Conservation (phyloP, 2,113 vertebrate genomes). For the Entomyzon cyanotis region DNA sequence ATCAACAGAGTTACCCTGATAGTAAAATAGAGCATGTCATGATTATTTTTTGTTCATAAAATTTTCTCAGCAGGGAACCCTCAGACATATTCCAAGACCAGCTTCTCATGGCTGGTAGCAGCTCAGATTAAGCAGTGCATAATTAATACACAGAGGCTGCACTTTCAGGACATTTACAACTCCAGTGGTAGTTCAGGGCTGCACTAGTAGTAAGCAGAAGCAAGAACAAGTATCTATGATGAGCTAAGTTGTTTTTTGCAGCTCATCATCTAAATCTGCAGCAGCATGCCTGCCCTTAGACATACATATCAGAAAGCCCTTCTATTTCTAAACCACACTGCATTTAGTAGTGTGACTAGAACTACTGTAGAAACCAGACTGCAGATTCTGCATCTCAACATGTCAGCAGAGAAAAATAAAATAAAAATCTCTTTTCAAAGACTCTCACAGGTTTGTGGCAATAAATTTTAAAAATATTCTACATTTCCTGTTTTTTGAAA, state of each 20-base stretch:
- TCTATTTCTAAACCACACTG: not conserved
- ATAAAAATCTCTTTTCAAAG: not conserved
- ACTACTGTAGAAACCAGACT: not conserved
- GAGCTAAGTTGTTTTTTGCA: not conserved
- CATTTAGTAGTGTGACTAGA: not conserved
- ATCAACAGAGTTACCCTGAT: not conserved
- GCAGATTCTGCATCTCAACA: not conserved
- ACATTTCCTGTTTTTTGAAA: slow-evolving; percentile 16
- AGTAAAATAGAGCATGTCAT: not conserved
- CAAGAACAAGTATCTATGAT: not conserved
- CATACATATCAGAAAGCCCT: not conserved
- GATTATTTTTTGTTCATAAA: not conserved
- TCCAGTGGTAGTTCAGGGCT: not conserved
- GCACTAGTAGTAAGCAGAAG: not conserved
- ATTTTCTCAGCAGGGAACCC: not conserved
- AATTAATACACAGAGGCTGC: not conserved
- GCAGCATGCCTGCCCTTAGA: not conserved
- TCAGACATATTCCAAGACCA: not conserved
- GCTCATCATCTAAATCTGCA: not conserved
- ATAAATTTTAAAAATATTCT: not conserved
- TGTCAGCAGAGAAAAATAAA: not conserved
- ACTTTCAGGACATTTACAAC: not conserved
- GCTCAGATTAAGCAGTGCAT: not conserved
- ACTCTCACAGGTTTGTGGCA: not conserved
- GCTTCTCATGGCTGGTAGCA: not conserved